phyloP scores from a whole-genome alignment of 2,888 invertebrate genomes.

The Augiades crinisus region DNA sequence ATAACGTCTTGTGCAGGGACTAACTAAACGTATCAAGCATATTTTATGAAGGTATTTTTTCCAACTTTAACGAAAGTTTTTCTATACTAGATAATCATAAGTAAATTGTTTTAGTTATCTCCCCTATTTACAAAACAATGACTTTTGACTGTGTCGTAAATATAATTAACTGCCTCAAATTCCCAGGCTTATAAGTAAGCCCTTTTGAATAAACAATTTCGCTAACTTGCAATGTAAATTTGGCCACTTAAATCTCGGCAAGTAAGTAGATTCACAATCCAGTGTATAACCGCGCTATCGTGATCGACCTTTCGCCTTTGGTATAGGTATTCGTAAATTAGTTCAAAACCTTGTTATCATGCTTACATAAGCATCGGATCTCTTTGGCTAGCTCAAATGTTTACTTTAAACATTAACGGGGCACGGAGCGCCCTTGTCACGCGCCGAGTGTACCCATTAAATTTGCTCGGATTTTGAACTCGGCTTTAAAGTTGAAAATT shows the following conservation, averaged over 20 bases:
- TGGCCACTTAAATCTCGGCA: background rate
- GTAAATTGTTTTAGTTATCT: too few species aligned
- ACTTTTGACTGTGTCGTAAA: too few species aligned
- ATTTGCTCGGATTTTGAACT: slow-evolving; percentile 9
- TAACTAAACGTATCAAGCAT: too few species aligned
- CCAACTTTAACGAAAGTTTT: too few species aligned
- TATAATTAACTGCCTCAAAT: too few species aligned
- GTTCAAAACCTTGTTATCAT: slow-evolving; percentile 11
- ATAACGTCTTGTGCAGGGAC: too few species aligned
- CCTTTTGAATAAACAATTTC: background rate
- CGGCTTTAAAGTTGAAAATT: background rate
- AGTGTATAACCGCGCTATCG: background rate
- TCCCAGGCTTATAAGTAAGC: too few species aligned
- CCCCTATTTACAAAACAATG: too few species aligned
- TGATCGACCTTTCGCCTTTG: background rate
- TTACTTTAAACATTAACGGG: slow-evolving; percentile 14
- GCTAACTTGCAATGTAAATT: background rate
- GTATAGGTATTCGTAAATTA: background rate
- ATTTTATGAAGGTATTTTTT: too few species aligned
- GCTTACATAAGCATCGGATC: slow-evolving; percentile 11
- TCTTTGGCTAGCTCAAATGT: slow-evolving; percentile 8
- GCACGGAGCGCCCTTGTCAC: slow-evolving; percentile 17
- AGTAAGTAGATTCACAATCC: background rate
- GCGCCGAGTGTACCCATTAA: slow-evolving; percentile 5
- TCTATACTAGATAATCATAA: too few species aligned